Conservation (phyloP, 2,888 invertebrate species). For the Pristionchus exspectatus region DNA sequence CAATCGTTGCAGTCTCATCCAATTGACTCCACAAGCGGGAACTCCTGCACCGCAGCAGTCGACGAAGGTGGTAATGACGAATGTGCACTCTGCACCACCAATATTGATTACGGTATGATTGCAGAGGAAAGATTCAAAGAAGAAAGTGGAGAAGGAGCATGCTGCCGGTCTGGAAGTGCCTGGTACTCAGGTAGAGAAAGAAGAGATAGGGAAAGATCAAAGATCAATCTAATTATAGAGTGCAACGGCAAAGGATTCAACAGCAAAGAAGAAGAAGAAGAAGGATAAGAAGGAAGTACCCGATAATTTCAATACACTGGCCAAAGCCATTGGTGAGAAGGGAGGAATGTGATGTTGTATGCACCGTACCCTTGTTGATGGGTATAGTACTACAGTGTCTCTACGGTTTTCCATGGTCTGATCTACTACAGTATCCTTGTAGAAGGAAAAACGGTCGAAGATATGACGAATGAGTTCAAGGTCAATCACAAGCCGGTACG, state of each 20-base stretch:
- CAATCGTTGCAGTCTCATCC: constrained; percentile 2
- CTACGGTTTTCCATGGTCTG: background rate
- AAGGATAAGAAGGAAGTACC: background rate
- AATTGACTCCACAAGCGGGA: constrained; percentile 23
- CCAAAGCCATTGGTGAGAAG: constrained; percentile 34
- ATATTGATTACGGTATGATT: background rate
- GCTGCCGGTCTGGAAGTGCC: background rate
- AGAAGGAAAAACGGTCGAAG: constrained; percentile 34
- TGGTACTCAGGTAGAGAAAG: background rate
- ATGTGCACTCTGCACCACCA: background rate
- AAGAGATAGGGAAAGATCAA: background rate
- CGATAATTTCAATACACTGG: constrained; percentile 9
- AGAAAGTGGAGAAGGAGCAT: background rate
- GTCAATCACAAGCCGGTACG: constrained; percentile 13
- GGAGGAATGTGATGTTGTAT: background rate
- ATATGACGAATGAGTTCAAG: constrained; percentile 16
- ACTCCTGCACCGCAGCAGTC: constrained; percentile 26
- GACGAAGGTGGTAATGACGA: background rate
- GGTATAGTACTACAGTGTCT: background rate
- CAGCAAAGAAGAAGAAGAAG: constrained; percentile 34
- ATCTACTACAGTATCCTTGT: background rate
- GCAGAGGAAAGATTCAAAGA: constrained; percentile 30
- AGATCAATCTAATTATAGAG: constrained; percentile 35
- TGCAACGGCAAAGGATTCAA: background rate
- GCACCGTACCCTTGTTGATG: background rate